These are phyloP conservation scores for Limosa lapponica DNA, from an alignment of 2,797 vertebrate species.

Conservation along the genomic window DNA sequence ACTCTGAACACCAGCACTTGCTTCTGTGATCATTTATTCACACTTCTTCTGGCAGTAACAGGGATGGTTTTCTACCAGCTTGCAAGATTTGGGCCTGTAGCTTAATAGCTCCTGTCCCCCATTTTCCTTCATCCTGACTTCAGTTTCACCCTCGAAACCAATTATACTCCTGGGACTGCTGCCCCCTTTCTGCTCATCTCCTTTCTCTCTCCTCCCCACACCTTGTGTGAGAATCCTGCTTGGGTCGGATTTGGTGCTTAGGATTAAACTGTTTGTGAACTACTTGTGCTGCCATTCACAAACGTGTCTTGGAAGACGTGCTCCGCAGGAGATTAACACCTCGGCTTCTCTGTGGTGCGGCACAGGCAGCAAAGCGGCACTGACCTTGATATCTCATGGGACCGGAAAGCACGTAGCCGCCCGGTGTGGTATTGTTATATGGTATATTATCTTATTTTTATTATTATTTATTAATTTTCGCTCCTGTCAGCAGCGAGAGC, in stretches of 20 bases:
- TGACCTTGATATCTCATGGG: not conserved
- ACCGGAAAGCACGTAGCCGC: not conserved
- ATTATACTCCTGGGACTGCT: not conserved
- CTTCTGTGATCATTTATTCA: not conserved
- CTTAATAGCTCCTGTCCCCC: not conserved
- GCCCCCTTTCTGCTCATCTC: not conserved
- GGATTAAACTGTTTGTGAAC: not conserved
- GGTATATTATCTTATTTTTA: not conserved
- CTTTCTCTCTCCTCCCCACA: not conserved
- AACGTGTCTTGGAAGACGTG: rapidly evolving
- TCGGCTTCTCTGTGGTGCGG: not conserved
- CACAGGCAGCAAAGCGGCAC: not conserved
- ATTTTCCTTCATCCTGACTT: not conserved
- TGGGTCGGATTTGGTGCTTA: not conserved
- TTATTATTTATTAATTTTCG: not conserved
- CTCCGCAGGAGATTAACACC: not conserved
- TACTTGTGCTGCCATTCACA: not conserved
- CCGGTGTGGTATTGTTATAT: too few species aligned
- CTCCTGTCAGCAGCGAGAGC: rapidly evolving
- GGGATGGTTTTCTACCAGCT: not conserved
- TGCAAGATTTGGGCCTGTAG: not conserved
- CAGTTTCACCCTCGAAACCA: not conserved
- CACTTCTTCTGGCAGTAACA: not conserved
- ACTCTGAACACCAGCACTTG: not conserved
- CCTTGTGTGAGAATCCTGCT: not conserved